A percentile compares a stretch with the other conserved stretches of the same genome.
phyloP scores from a whole-genome alignment of 37 sponge, comb jelly and placozoan genomes.

The Halisarca cf. caerulea region DNA sequence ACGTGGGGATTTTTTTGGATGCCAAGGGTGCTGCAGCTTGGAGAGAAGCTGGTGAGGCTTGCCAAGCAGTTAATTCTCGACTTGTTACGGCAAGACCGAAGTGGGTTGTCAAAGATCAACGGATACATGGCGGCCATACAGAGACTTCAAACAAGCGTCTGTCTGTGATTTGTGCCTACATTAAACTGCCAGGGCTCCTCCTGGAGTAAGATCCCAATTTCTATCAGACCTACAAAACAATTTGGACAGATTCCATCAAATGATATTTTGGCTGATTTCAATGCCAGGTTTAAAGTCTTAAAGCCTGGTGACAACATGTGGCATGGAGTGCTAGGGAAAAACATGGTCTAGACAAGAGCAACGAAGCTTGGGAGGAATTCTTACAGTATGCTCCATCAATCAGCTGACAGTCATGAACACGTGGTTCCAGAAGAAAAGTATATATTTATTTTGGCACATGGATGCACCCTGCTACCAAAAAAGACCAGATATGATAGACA shows the following conservation, averaged over 20 bases:
- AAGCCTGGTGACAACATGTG: neutral
- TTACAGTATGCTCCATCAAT: neutral
- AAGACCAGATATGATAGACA: slow-evolving; percentile 8
- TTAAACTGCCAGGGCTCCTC: neutral
- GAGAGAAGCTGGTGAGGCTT: neutral
- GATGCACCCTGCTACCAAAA: slow-evolving; percentile 24
- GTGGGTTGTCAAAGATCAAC: neutral
- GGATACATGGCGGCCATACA: neutral
- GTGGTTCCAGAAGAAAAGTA: slow-evolving; percentile 12
- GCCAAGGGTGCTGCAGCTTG: neutral
- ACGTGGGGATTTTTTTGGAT: neutral
- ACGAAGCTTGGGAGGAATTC: neutral
- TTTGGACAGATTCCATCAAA: neutral
- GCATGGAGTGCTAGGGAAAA: neutral
- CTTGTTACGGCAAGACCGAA: slow-evolving; percentile 11
- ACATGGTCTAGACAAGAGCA: neutral
- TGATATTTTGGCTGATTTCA: neutral
- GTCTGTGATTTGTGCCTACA: neutral
- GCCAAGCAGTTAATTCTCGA: slow-evolving; percentile 19
- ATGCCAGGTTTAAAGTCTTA: neutral
- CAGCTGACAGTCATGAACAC: slow-evolving; percentile 27
- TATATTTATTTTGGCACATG: neutral
- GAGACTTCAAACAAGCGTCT: too few species aligned
- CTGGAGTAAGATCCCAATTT: neutral
- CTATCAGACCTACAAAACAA: neutral